A percentile compares a stretch with the other conserved stretches of the same genome.
phyloP scores from a whole-genome alignment of 2,797 vertebrate genomes.

The Mallotus villosus region DNA sequence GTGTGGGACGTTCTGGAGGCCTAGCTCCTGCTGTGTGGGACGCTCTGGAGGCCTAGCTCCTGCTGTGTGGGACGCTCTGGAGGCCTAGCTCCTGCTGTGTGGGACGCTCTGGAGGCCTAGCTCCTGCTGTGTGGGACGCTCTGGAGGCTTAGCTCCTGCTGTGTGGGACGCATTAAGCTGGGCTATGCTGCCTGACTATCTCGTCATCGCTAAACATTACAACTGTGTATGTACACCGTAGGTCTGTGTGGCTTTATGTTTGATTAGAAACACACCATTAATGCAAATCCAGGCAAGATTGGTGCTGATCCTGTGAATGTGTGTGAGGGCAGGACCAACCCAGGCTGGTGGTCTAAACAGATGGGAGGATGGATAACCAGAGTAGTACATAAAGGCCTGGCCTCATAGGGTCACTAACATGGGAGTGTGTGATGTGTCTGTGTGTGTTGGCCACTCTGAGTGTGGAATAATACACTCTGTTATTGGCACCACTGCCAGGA shows the following conservation, averaged over 20 bases:
- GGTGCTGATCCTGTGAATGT: conserved; percentile 40
- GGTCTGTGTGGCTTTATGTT: not conserved
- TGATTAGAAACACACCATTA: too few relatives aligned
- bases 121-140: too few relatives aligned
- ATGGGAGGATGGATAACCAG: conserved; percentile 40
- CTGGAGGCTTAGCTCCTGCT: not conserved
- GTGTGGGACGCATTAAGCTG: conserved; percentile 4
- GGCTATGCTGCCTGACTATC: too few relatives aligned
- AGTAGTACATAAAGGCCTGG: conserved; percentile 17
- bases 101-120: not conserved
- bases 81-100: not conserved
- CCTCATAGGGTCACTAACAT: conserved; percentile 20
- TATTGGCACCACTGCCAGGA: conserved; percentile 6
- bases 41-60: not conserved
- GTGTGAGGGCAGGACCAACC: conserved; percentile 35
- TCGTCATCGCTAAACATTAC: too few relatives aligned
- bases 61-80: too few relatives aligned
- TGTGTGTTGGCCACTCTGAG: conserved; percentile 6
- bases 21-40: too few relatives aligned
- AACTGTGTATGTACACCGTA: not conserved
- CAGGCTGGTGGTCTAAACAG: conserved; percentile 29
- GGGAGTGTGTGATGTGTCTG: conserved; percentile 22
- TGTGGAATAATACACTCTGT: conserved; percentile 38
- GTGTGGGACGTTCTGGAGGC: too few relatives aligned
- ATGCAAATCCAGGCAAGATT: not conserved